These are phyloP conservation scores for Chaetura pelagica DNA, from an alignment of 2,113 vertebrate genomes.

Conservation along the genomic window DNA sequence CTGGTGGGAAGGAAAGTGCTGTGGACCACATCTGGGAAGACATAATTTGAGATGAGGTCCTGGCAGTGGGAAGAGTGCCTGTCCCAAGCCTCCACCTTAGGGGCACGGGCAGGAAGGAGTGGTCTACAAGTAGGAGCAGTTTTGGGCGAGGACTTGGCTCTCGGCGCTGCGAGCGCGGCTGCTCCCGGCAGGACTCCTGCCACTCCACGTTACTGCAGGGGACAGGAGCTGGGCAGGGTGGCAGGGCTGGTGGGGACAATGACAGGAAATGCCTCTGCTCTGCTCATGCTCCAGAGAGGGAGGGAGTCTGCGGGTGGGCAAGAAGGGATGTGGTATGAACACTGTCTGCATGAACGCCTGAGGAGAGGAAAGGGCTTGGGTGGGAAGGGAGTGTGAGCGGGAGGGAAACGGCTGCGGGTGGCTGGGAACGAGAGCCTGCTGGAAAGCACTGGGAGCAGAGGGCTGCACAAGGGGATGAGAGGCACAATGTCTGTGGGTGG, in stretches of 20 bases:
- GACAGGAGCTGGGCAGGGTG: constrained; percentile 2
- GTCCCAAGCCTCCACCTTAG: neutral
- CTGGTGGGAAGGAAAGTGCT: neutral
- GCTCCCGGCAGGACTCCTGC: neutral
- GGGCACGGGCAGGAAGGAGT: neutral
- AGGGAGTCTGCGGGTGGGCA: neutral
- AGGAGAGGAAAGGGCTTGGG: neutral
- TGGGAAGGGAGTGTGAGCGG: neutral
- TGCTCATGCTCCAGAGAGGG: neutral
- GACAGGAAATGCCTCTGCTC: constrained; percentile 51
- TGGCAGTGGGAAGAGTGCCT: neutral
- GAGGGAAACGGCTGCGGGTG: neutral
- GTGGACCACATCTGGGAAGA: neutral
- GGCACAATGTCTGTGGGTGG: neutral
- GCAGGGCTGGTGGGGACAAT: constrained; percentile 11
- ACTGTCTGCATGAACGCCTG: neutral
- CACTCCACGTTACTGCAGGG: neutral
- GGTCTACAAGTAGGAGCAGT: neutral
- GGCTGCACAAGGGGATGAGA: neutral
- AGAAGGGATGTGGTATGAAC: neutral
- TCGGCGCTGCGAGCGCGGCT: neutral
- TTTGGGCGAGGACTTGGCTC: neutral
- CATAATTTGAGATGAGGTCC: neutral
- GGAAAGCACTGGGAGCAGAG: neutral
- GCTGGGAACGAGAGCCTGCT: neutral